Evolutionary conservation across 2,797 vertebrate species (phyloP).

Genomic region (Catostomus latipinnis): DNA sequence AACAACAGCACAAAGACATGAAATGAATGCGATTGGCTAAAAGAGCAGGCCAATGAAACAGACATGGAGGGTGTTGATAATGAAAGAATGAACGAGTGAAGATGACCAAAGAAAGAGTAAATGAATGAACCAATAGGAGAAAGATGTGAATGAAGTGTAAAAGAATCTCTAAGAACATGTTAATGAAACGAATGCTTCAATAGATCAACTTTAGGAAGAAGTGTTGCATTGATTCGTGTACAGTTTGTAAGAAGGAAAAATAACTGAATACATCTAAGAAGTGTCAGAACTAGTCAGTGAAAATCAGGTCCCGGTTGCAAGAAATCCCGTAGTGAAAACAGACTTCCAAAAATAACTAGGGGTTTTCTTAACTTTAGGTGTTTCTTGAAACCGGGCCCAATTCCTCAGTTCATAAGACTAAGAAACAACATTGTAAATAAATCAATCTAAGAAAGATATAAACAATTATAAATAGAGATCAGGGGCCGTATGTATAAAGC

Average conservation of each 20-base stretch:
- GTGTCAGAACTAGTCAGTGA: no score
- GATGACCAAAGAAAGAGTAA: slow-evolving; percentile 31
- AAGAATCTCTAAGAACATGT: not conserved
- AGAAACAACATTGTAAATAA: not conserved
- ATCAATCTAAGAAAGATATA: not conserved
- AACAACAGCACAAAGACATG: slow-evolving; percentile 30
- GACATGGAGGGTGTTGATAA: slow-evolving; percentile 20
- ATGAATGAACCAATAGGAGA: slow-evolving; percentile 57
- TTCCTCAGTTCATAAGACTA: not conserved
- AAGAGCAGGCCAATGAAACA: slow-evolving; percentile 44
- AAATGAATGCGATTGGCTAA: slow-evolving; percentile 28
- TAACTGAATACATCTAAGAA: no score
- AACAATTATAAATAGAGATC: not conserved
- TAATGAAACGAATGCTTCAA: slow-evolving; percentile 42
- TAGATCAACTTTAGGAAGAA: not conserved
- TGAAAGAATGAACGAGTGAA: slow-evolving; percentile 28
- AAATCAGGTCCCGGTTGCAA: no score
- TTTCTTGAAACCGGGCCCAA: not conserved
- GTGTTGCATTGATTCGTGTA: not conserved
- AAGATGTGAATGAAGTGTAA: slow-evolving; percentile 40
- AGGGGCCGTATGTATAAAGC: no score
- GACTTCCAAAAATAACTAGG: no score
- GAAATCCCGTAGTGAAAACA: no score
- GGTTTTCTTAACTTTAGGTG: no score
- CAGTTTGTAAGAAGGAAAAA: not conserved